Percentiles rank a stretch among this genome's conserved stretches.
These are phyloP conservation scores for Menidia beryllina DNA, from an alignment of 2,113 vertebrate species.

Conservation along the genomic window DNA sequence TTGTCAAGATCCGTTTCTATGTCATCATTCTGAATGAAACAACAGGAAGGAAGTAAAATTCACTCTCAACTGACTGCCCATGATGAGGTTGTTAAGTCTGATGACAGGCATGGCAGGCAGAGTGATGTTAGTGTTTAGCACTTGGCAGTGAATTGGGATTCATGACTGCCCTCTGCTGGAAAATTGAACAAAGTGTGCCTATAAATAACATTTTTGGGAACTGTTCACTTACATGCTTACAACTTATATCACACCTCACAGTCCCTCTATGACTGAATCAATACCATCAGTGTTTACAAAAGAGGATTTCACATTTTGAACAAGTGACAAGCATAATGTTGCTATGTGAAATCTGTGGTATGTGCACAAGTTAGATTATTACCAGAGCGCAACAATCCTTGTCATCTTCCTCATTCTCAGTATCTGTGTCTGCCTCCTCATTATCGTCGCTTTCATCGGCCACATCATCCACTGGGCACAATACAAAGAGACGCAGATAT, in stretches of 20 bases:
- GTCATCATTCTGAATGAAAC: conserved; percentile 90
- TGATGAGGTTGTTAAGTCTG: background rate
- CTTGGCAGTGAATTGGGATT: background rate
- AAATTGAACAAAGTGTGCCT: background rate
- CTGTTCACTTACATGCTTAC: background rate
- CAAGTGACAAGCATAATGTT: conserved; percentile 7
- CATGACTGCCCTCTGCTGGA: conserved; percentile 56
- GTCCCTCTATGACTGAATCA: background rate
- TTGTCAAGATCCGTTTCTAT: conserved; percentile 98
- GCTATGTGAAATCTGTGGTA: conserved; percentile 11
- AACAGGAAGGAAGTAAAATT: background rate
- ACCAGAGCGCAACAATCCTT: conserved; percentile 81
- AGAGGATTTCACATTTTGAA: background rate
- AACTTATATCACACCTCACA: background rate
- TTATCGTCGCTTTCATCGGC: conserved; percentile 98
- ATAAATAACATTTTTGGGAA: background rate
- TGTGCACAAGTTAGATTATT: conserved; percentile 27
- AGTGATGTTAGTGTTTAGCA: background rate
- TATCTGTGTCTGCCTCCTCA: conserved; percentile 90
- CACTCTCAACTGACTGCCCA: background rate
- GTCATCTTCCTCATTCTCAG: conserved; percentile 91
- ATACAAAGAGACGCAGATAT: conserved; percentile 11
- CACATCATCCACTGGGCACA: conserved; percentile 93
- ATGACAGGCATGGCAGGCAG: background rate
- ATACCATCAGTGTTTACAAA: background rate